These are phyloP conservation scores for Antennarius maculatus DNA, from an alignment of 2,797 vertebrate species.

Conservation along the genomic window DNA sequence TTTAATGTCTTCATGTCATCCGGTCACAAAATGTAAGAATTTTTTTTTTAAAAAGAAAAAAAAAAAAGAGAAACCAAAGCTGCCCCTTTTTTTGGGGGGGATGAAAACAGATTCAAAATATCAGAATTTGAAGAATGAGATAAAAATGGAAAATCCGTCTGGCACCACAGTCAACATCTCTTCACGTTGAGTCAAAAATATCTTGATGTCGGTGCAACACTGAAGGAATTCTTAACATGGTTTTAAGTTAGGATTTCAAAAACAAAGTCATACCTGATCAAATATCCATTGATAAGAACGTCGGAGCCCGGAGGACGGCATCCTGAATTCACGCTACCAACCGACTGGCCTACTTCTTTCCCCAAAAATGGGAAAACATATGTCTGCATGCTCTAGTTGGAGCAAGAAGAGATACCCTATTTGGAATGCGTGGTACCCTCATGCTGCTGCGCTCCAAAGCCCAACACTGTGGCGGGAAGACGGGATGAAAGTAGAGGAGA, in stretches of 20 bases:
- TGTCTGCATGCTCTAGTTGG: conserved; percentile 18
- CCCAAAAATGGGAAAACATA: conserved; percentile 15
- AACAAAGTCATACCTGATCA: conserved; percentile 28
- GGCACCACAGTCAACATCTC: conserved; percentile 13
- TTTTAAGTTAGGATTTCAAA: conserved; percentile 14
- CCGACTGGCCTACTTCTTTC: conserved; percentile 35
- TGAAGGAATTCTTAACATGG: conserved; percentile 15
- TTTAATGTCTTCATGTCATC: background rate
- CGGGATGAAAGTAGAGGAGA: conserved; percentile 16
- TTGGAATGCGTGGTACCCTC: conserved; percentile 41
- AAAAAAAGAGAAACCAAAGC: background rate
- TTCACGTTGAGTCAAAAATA: background rate
- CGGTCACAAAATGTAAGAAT: background rate
- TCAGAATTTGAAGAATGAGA: background rate
- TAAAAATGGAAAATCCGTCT: background rate
- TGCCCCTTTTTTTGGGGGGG: conserved; percentile 4
- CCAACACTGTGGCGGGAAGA: conserved; percentile 10
- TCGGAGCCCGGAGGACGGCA: conserved; percentile 19
- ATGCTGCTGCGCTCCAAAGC: conserved; percentile 37
- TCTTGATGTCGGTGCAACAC: conserved; percentile 5
- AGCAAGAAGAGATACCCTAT: conserved; percentile 39
- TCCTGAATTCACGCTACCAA: conserved; percentile 1
- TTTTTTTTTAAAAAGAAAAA: background rate
- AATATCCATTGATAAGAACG: conserved; percentile 20
- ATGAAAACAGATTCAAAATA: conserved; percentile 11